A percentile compares a stretch with the other conserved stretches of the same genome.
These are phyloP conservation scores for Pycnonotus jocosus DNA, from an alignment of 2,113 vertebrate species.

Conservation along the genomic window DNA sequence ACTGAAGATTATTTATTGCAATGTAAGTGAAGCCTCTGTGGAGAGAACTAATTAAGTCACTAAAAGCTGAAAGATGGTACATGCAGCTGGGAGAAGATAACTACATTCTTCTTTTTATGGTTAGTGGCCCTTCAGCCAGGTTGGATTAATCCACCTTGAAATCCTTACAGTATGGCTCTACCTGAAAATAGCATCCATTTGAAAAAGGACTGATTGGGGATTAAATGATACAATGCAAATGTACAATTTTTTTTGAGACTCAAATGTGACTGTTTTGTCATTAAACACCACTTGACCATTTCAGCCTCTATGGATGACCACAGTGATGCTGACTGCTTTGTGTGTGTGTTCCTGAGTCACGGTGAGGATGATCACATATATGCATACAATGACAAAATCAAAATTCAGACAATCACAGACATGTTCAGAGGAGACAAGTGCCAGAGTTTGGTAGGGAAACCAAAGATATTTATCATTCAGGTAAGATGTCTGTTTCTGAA, in stretches of 20 bases:
- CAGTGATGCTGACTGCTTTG: slow-evolving; percentile 84
- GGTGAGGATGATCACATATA: slow-evolving; percentile 86
- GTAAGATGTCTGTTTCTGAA: slow-evolving; percentile 65
- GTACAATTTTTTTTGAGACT: background rate
- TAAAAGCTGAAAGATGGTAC: background rate
- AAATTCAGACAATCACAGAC: slow-evolving; percentile 76
- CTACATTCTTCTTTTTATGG: background rate
- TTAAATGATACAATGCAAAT: background rate
- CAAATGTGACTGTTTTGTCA: background rate
- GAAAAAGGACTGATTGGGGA: background rate
- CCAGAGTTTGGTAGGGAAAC: slow-evolving; percentile 87
- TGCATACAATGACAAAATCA: slow-evolving; percentile 78
- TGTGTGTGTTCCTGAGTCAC: slow-evolving; percentile 90
- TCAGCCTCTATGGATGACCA: slow-evolving; percentile 79
- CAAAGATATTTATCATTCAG: slow-evolving; percentile 96
- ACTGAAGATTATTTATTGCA: background rate
- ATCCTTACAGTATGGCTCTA: background rate
- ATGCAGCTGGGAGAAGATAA: background rate
- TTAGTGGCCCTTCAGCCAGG: background rate
- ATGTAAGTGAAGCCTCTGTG: background rate
- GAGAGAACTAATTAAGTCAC: background rate
- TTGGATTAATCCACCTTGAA: background rate
- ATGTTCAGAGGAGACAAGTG: slow-evolving; percentile 90
- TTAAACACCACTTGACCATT: background rate
- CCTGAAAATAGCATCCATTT: background rate